Percentiles rank a stretch among this genome's conserved stretches.
Evolutionary conservation across 2,888 invertebrate genomes (phyloP).

Genomic region (Dysmachus trigonus): DNA sequence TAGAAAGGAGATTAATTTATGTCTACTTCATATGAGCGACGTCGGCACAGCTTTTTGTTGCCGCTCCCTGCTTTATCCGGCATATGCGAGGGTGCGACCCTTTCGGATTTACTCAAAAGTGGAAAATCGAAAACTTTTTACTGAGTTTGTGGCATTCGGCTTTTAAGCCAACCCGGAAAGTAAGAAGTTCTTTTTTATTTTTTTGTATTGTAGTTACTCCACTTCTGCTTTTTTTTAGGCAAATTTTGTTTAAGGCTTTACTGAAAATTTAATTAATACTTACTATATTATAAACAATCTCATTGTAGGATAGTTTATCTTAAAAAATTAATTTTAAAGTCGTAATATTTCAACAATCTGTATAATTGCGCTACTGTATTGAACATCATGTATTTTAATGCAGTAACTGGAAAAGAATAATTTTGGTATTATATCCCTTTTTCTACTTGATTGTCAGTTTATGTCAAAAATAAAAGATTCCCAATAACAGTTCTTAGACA

Average conservation of each 20-base stretch:
- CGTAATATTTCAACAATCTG: too few species aligned
- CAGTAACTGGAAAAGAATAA: too few species aligned
- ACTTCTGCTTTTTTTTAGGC: not conserved
- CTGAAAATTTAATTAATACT: not conserved
- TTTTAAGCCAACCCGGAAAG: not conserved
- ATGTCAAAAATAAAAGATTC: too few species aligned
- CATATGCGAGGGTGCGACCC: not conserved
- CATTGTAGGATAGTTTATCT: too few species aligned
- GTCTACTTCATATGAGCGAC: slow-evolving; percentile 19
- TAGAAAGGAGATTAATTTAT: slow-evolving; percentile 30
- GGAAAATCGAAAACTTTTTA: not conserved
- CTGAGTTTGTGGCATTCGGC: not conserved
- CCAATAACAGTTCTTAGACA: too few species aligned
- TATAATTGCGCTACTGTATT: too few species aligned
- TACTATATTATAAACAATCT: not conserved
- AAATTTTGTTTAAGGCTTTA: not conserved
- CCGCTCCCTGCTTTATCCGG: not conserved
- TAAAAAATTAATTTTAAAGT: not conserved
- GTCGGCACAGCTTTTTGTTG: not conserved
- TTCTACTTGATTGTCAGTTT: too few species aligned
- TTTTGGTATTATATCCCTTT: too few species aligned
- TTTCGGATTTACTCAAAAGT: not conserved
- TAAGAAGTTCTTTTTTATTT: not conserved
- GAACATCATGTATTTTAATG: too few species aligned
- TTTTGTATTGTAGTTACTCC: not conserved